A percentile compares a stretch with the other conserved stretches of the same genome.
phyloP scores from a whole-genome alignment of 2,888 invertebrate species.

The Homarus gammarus region DNA sequence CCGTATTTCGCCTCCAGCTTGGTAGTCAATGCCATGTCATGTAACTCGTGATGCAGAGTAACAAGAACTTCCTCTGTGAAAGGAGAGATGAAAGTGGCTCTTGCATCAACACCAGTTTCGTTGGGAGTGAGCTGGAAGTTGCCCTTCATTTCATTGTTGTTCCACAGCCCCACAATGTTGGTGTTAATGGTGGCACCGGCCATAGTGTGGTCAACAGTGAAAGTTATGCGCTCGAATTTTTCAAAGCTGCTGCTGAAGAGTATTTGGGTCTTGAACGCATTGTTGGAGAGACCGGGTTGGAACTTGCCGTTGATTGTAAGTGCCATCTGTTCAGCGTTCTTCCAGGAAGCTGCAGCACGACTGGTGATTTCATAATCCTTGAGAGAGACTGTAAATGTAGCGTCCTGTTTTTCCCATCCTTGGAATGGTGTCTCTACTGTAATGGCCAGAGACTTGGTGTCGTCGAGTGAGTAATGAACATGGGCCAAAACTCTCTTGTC shows the following conservation, averaged over 20 bases:
- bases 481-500: constrained; percentile 33
- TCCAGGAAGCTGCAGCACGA: constrained; percentile 50
- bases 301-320: constrained; percentile 32
- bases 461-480: constrained; percentile 31
- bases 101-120: constrained; percentile 33
- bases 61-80: constrained; percentile 44
- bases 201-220: constrained; percentile 51
- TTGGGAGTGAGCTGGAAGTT: constrained; percentile 41
- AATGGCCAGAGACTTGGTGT: constrained; percentile 29
- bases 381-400: constrained; percentile 26
- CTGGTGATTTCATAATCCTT: constrained; percentile 3
- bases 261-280: constrained; percentile 24
- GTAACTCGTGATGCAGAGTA: constrained; percentile 33
- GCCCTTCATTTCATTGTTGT: constrained; percentile 50
- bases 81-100: constrained; percentile 55
- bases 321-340: constrained; percentile 48
- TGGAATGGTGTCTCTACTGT: constrained; percentile 61
- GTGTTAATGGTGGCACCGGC: constrained; percentile 35
- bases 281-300: constrained; percentile 13
- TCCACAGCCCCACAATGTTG: constrained; percentile 55
- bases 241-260: constrained; percentile 44
- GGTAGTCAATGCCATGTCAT: constrained; percentile 5
- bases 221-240: constrained; percentile 40
- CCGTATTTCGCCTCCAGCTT: constrained; percentile 46
- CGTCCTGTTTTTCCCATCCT: constrained; percentile 66